Base-by-base conservation (phyloP, 2,888 invertebrate genomes). In the Chalcosyrphus nemorum region DNA sequence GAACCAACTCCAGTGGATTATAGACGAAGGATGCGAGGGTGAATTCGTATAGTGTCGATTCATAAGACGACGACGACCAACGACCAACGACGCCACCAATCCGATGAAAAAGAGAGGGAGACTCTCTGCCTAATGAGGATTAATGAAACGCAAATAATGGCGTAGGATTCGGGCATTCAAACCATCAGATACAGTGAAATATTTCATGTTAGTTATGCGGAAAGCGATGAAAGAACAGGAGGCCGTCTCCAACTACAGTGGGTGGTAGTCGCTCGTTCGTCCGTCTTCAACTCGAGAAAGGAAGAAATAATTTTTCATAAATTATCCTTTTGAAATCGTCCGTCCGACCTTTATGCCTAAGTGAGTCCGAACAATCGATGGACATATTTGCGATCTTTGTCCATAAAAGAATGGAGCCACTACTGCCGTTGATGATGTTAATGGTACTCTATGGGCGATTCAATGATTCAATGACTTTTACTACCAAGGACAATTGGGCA, bases 101-200 rank as follows among this genome's bases (percentile, higher is more conserved):
- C 4, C 17, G 9, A 56, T 35, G 35, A 19, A 21, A n/a, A 4
- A 38, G 57, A 76, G 45, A 43, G 47, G n/a, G n/a, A n/a, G n/a
- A n/a, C n/a, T n/a, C 43, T 56, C 66, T 56, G 54, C 78, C 82
- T 82, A 82, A 82, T 82, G 82, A 82, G 82, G 77, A 82, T 82
- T 82, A 82, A 82, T 82, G 82, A 82, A 82, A 78, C 82, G 78
- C 66, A 82, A 82, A 78, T 82, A 82, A 82, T 78, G 57, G 72
- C 66, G 54, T 35, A 47, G 59, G 38, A 71, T 66, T 72, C 66
- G 35, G 66, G 66, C 56, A 78, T 72, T 82, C 61, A 68, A 78
- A 68, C 72, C 82, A 74, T 68, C 82, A 78, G 82, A 78, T 78
- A 82, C 77, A 78, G 78, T 72, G 27, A 72, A 78, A 77, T 77